These are phyloP conservation scores for Calameuta pallipes DNA, from an alignment of 2,888 invertebrate species.

Conservation along the genomic window DNA sequence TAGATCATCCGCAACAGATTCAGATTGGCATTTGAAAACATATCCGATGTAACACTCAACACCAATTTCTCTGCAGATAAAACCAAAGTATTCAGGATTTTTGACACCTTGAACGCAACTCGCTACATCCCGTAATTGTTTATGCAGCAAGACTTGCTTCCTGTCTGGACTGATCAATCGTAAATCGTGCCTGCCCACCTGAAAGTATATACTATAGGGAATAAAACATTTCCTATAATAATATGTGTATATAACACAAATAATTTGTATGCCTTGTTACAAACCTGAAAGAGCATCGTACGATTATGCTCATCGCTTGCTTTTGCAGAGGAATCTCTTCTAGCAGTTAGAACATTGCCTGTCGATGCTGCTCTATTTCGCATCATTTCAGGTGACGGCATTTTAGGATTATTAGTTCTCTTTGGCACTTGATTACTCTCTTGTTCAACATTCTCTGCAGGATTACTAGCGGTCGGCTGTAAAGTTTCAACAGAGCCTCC, in stretches of 20 bases:
- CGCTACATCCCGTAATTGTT: slow-evolving; percentile 88
- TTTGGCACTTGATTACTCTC: slow-evolving; percentile 33
- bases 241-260: neutral
- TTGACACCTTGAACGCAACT: slow-evolving; percentile 86
- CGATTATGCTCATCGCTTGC: slow-evolving; percentile 79
- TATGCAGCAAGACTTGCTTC: slow-evolving; percentile 88
- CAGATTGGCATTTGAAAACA: slow-evolving; percentile 90
- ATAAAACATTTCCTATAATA: neutral
- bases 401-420: slow-evolving; percentile 32
- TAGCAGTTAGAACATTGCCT: slow-evolving; percentile 60
- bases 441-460: slow-evolving; percentile 38
- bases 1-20: slow-evolving; percentile 83
- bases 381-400: slow-evolving; percentile 61
- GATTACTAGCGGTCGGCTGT: slow-evolving; percentile 36
- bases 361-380: slow-evolving; percentile 66
- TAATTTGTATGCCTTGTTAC: neutral
- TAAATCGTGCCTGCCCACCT: slow-evolving; percentile 88
- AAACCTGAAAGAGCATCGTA: slow-evolving; percentile 90
- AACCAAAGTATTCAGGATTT: slow-evolving; percentile 90
- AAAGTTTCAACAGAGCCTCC: slow-evolving; percentile 58
- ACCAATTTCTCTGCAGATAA: slow-evolving; percentile 86
- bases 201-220: slow-evolving; percentile 23
- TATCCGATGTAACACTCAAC: slow-evolving; percentile 82
- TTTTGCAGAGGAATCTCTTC: slow-evolving; percentile 54
- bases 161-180: slow-evolving; percentile 93